Conservation (phyloP, 2,797 vertebrate species). For the Alfaro cultratus region DNA sequence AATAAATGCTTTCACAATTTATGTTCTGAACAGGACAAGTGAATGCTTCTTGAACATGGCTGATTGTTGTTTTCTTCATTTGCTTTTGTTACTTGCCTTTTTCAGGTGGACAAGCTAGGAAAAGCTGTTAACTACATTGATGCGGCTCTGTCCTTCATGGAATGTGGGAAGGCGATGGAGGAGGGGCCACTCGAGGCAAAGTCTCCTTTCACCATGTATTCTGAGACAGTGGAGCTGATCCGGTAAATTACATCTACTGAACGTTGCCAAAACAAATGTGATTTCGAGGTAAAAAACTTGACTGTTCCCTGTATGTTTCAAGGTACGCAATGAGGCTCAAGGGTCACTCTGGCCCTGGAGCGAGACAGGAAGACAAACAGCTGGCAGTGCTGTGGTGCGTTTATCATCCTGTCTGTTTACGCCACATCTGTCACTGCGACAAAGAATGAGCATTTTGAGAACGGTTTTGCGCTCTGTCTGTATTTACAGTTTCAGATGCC, state of each 20-base stretch:
- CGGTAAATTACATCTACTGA: slow-evolving; percentile 78
- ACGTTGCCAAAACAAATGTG: not conserved
- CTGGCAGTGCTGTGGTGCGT: slow-evolving; percentile 94
- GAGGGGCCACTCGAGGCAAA: slow-evolving; percentile 96
- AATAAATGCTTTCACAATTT: not conserved
- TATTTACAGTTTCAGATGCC: slow-evolving; percentile 90
- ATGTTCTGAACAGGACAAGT: not conserved
- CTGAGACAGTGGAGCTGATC: slow-evolving; percentile 98
- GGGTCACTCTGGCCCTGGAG: slow-evolving; percentile 90
- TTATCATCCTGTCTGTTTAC: slow-evolving; percentile 54
- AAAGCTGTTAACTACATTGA: slow-evolving; percentile 97
- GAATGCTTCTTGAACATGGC: not conserved
- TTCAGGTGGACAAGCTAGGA: slow-evolving; percentile 95
- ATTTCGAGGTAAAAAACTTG: not conserved
- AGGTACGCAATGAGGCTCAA: slow-evolving; percentile 99
- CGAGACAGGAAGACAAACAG: slow-evolving; percentile 94
- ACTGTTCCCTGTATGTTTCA: slow-evolving; percentile 57
- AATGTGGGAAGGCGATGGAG: slow-evolving; percentile 99
- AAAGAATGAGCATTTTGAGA: slow-evolving; percentile 31
- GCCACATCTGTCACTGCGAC: slow-evolving; percentile 41
- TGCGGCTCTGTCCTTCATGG: slow-evolving; percentile 96
- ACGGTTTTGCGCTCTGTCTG: slow-evolving; percentile 43
- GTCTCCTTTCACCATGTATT: slow-evolving; percentile 97
- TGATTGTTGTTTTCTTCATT: not conserved
- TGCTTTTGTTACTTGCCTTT: slow-evolving; percentile 1